These are phyloP conservation scores for Amphiura filiformis DNA, from an alignment of 35 echinoderm and acorn worm genomes.

Conservation along the genomic window DNA sequence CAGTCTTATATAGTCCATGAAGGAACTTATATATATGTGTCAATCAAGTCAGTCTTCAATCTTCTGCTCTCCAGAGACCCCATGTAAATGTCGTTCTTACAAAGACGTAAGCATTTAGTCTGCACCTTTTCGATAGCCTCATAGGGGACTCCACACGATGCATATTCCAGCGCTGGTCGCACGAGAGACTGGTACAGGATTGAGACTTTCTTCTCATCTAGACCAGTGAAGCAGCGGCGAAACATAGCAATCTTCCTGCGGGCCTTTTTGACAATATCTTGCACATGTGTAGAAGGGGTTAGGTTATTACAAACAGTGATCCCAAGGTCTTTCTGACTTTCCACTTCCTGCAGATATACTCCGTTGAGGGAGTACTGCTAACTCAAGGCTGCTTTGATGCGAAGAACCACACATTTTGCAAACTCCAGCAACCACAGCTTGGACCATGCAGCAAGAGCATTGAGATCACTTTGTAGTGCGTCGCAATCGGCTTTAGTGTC, in stretches of 20 bases:
- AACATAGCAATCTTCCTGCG: constrained; percentile 15
- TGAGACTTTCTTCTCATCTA: not conserved
- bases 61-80: not conserved
- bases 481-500: constrained; percentile 11
- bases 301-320: not conserved
- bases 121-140: not conserved
- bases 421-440: constrained; percentile 43
- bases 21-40: not conserved
- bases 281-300: not conserved
- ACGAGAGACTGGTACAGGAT: no score
- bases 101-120: not conserved
- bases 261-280: constrained; percentile 18
- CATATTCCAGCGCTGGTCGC: not conserved
- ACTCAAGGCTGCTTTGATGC: not conserved
- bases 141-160: not conserved
- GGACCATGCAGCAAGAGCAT: constrained; percentile 36
- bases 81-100: not conserved
- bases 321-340: constrained; percentile 2
- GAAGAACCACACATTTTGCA: not conserved
- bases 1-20: not conserved
- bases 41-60: not conserved
- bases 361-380: constrained; percentile 9
- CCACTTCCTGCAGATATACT: constrained; percentile 5
- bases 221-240: not conserved
- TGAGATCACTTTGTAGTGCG: constrained; percentile 28